Base-by-base conservation (phyloP, 1,140 invertebrate species). In the Diachasma alloeum region DNA sequence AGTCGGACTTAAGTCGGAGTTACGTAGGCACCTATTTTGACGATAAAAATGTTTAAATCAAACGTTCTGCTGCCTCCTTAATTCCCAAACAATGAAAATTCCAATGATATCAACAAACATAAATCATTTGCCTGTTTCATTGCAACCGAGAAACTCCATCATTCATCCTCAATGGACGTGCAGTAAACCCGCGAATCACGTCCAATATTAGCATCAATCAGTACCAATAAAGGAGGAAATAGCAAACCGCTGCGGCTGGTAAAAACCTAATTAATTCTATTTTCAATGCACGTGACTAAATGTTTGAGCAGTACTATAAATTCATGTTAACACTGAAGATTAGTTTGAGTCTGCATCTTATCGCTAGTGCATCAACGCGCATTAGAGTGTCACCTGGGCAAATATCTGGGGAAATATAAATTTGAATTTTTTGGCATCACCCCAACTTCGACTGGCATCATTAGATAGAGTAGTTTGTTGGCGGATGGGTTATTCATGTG, bases 161-260 rank as follows among this genome's bases (percentile, higher is more conserved):
- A 63, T 63, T 19, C n/a, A 59, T 31, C 19, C 8, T 8, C 11
- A 26, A 26, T 26, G 24, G 24, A 1, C 59, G 59, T 63, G 19
- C 11, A 26, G 9, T 26, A 24, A 63, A 63, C 19, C 8, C 6
- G 59, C 11, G 24, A n/a, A 15, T 26, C 2, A 42, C 44, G 68
- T 70, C 17, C 24, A 72, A 72, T 44, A 67, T 74, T 72, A 72
- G 69, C 53, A 26, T 69, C 76, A 78, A 78, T 78, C 71, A 78
- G 63, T 39, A 63, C 63, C 72, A 78, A 78, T 78, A 63, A 78
- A 78, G 31, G 36, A 31, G 24, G 36, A 59, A 73, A 63, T 73
- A 72, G 3, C 10, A 24, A 59, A 10, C 3, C 6, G 31, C 36
- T 5, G 48, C 19, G 0, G 4, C n/a, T 6, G 0, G n/a, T 56